These are phyloP conservation scores for Eurois occulta DNA, from an alignment of 2,888 invertebrate species.

Conservation along the genomic window DNA sequence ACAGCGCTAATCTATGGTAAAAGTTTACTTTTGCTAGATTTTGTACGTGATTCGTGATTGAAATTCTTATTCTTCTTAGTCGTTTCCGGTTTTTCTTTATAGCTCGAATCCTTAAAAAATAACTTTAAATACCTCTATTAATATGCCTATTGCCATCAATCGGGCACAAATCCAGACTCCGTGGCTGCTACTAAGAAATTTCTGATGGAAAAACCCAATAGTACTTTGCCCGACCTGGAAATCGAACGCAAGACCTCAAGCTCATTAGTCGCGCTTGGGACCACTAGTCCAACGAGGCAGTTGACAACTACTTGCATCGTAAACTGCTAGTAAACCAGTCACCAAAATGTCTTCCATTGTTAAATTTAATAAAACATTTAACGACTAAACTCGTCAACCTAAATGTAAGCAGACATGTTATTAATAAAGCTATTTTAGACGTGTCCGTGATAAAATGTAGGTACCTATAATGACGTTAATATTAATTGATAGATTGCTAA, in stretches of 20 bases:
- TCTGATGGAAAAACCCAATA: not conserved
- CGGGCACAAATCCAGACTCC: not conserved
- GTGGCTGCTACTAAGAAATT: not conserved
- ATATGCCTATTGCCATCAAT: not conserved
- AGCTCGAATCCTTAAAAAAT: not conserved
- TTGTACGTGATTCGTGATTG: not conserved
- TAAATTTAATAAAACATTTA: constrained; percentile 14
- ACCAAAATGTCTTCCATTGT: constrained; percentile 26
- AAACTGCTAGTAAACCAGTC: not conserved
- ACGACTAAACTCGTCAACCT: constrained; percentile 45
- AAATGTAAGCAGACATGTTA: constrained; percentile 31
- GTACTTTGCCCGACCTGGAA: not conserved
- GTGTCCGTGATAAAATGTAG: constrained; percentile 37
- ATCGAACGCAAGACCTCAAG: not conserved
- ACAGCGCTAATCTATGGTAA: not conserved
- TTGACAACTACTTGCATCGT: not conserved
- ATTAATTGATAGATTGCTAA: constrained; percentile 18
- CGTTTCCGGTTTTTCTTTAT: not conserved
- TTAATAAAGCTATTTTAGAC: constrained; percentile 5
- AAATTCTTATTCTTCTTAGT: not conserved
- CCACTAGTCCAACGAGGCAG: not conserved
- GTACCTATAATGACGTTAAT: not conserved
- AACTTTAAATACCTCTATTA: not conserved
- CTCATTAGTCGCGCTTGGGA: not conserved
- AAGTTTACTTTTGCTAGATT: not conserved